Evolutionary conservation across 2,888 invertebrate genomes (phyloP), one percentile per base, ranked within the genome.

Genomic region (Tenthredo distinguenda): DNA sequence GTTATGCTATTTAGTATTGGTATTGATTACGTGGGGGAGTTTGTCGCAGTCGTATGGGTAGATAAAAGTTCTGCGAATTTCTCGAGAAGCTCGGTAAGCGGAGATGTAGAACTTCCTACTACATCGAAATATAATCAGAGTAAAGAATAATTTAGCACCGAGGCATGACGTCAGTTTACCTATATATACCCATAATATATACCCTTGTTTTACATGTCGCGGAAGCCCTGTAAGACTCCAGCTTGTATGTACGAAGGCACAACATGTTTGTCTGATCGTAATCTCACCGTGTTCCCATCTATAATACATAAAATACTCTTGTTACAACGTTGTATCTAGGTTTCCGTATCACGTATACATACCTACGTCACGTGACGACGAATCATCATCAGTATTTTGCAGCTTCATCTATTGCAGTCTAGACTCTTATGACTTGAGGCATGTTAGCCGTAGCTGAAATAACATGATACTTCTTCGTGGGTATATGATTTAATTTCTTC

Each of bases 1-100:
- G 72, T 9, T 71, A 37, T 72, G 43, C 72, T 43, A 12, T 12
- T 40, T 21, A n/a, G n/a, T n/a, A n/a, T n/a, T n/a, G n/a, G 4
- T 43, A 43, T 43, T 18, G 72, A 74, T 74, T 85, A n/a, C 77
- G n/a, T 50, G 55, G 31, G 77, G 50, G 31, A 65, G 40, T 71
- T 40, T 81, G 18, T 34, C 50, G n/a, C 12, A 72, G 37, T 18
- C 47, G 40, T 72, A 77, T 47, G 85, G 47, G 15, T 47, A 15
- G 47, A 47, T 47, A 12, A 65, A n/a, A 68, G 85, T 85, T 85
- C 77, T n/a, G 34, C 34, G 55, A 77, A 77, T 77, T 77, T 50
- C 18, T 31, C 55, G 47, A 50, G 77, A 50, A n/a, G n/a, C 50
- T 47, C 76, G 31, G 76, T 77, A 77, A 55, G 55, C 55, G 77